A percentile compares a stretch with the other conserved stretches of the same genome.
Evolutionary conservation across 2,797 vertebrate genomes (phyloP).

Genomic region (Notamacropus eugenii): DNA sequence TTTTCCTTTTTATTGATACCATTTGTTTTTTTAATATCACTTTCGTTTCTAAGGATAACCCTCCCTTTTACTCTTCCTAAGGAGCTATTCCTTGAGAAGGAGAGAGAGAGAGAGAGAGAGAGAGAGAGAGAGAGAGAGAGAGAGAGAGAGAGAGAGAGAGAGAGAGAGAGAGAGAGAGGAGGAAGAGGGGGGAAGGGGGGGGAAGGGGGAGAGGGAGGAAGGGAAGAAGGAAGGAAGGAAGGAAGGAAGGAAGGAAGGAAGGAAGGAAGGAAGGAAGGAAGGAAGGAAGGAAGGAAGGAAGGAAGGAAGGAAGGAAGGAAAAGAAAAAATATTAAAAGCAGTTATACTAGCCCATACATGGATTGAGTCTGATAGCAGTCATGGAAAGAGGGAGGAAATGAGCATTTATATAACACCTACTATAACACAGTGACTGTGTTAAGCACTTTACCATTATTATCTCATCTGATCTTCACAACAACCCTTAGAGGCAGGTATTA

Average conservation of each 20-base stretch:
- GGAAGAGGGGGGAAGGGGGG: too few relatives aligned
- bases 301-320: neutral
- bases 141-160: too few relatives aligned
- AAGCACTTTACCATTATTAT: neutral
- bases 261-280: too few relatives aligned
- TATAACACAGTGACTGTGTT: neutral
- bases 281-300: too few relatives aligned
- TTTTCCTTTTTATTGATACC: neutral
- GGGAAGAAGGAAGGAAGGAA: too few relatives aligned
- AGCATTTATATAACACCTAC: neutral
- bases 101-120: too few relatives aligned
- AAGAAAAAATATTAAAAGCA: neutral
- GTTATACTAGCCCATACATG: neutral
- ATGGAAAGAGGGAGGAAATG: neutral
- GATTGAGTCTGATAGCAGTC: neutral
- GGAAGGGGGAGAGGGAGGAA: too few relatives aligned
- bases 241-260: neutral
- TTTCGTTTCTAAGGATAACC: neutral
- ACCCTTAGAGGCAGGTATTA: neutral
- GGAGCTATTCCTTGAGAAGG: neutral
- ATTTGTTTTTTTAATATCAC: neutral
- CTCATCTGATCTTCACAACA: neutral
- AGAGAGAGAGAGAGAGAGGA: too few relatives aligned
- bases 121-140: too few relatives aligned
- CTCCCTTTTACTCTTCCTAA: neutral